Conservation (phyloP, 2,888 invertebrate species). For the Drosophila mercatorum region DNA sequence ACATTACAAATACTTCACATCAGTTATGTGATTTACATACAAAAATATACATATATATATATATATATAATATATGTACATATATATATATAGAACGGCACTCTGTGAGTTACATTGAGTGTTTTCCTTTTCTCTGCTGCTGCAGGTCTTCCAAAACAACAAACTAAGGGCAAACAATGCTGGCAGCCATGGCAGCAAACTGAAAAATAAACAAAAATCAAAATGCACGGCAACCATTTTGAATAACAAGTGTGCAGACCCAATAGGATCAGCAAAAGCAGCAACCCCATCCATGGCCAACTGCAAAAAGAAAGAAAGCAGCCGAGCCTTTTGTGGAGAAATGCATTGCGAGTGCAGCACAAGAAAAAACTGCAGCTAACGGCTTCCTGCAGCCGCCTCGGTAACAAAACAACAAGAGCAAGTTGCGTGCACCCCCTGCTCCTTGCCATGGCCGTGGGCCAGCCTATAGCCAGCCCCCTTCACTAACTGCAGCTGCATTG, state of each 20-base stretch:
- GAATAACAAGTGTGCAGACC: slow-evolving; percentile 74
- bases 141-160: slow-evolving; percentile 63
- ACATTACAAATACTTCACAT: slow-evolving; percentile 44
- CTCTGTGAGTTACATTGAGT: background rate
- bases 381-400: slow-evolving; percentile 59
- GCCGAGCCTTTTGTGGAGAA: slow-evolving; percentile 47
- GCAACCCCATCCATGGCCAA: slow-evolving; percentile 1
- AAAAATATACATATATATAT: background rate
- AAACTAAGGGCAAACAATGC: slow-evolving; percentile 70
- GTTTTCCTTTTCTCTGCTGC: slow-evolving; percentile 11
- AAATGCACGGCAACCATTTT: slow-evolving; percentile 79
- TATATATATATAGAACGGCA: background rate
- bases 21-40: slow-evolving; percentile 11
- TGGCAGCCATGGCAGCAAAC: slow-evolving; percentile 75
- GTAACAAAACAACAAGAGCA: slow-evolving; percentile 48
- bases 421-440: slow-evolving; percentile 9
- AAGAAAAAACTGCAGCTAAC: slow-evolving; percentile 63
- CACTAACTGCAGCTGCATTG: slow-evolving; percentile 54
- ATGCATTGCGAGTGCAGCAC: slow-evolving; percentile 62
- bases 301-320: slow-evolving; percentile 48
- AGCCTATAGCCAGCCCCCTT: slow-evolving; percentile 20
- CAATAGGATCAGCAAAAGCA: slow-evolving; percentile 24
- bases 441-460: background rate
- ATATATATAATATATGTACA: background rate
- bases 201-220: slow-evolving; percentile 76